phyloP scores from a whole-genome alignment of 2,797 vertebrate species.

The Ateles fusciceps region DNA sequence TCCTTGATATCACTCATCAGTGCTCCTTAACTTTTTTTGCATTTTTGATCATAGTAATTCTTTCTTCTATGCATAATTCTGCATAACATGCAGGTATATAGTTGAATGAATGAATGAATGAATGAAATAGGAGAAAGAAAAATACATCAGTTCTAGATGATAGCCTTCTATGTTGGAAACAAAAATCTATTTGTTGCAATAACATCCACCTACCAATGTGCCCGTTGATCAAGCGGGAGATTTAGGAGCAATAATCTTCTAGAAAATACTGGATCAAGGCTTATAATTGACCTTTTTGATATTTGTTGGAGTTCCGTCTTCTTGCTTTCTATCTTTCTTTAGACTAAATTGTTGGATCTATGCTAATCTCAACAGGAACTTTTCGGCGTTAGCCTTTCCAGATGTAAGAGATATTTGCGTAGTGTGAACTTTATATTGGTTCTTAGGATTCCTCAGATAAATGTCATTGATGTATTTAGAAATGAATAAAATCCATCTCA shows the following conservation, averaged over 20 bases:
- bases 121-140: not conserved
- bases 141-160: not conserved
- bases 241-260: conserved; percentile 33
- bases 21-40: not conserved
- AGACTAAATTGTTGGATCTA: conserved; percentile 50
- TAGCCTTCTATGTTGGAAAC: not conserved
- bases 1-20: not conserved
- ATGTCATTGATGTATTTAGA: conserved; percentile 68
- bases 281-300: conserved; percentile 72
- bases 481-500: conserved; percentile 50
- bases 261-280: conserved; percentile 35
- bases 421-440: conserved; percentile 76
- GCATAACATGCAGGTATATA: not conserved
- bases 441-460: conserved; percentile 65
- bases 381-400: conserved; percentile 42
- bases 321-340: conserved; percentile 51
- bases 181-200: not conserved
- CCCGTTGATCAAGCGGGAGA: not conserved
- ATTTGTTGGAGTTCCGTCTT: conserved; percentile 55
- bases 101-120: not conserved
- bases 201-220: not conserved
- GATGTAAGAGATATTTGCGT: conserved; percentile 71
- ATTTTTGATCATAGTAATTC: not conserved
- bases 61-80: not conserved
- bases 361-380: conserved; percentile 71